Evolutionary conservation across 1,140 invertebrate genomes (phyloP), one percentile per base, ranked within the genome.

Genomic region (Conus betulinus): DNA sequence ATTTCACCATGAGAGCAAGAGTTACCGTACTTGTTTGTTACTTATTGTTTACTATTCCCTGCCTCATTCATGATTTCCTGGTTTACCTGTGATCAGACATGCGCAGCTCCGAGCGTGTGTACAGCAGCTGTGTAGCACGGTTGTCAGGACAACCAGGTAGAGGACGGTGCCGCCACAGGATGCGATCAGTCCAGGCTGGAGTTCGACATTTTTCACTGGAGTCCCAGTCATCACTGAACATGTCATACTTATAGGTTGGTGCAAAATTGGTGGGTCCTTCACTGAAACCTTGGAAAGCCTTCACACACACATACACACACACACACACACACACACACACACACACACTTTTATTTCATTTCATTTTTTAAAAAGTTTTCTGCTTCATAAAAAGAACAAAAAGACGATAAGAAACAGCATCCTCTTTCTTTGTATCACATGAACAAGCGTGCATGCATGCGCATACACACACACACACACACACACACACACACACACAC

Each of bases 241-340:
- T 95, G 96, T 99, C 99, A 94, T 99, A 99, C 95, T 99, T 99
- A 94, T 99, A 99, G 0, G 99, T 99, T 4, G 99, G 99, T 39
- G 98, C 96, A 95, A 99, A 99, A 84, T 96, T 97, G 27, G 99
- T 97, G 53, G 97, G 97, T 2, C 98, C 99, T 96, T 99, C 99
- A 85, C 97, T 96, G 94, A 98, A 99, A 93, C 98, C 98, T 94
- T 97, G 97, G 93, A 99, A 99, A n/a, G 98, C 97, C 96, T 99
- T 97, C 71, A 97, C 88, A 71, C 85, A 17, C 63, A 60, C 57
- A 60, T 4, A n/a, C 20, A 74, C 20, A n/a, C 25, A 74, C 71
- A 74, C 71, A 74, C 11, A 74, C 11, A 39, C 25, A 78, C 11
- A 78, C 23, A 39, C 23, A 78, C 15, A 15, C 57, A 60, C 57